Base-by-base conservation (phyloP, 2,888 invertebrate species). In the Polyommatus icarus region DNA sequence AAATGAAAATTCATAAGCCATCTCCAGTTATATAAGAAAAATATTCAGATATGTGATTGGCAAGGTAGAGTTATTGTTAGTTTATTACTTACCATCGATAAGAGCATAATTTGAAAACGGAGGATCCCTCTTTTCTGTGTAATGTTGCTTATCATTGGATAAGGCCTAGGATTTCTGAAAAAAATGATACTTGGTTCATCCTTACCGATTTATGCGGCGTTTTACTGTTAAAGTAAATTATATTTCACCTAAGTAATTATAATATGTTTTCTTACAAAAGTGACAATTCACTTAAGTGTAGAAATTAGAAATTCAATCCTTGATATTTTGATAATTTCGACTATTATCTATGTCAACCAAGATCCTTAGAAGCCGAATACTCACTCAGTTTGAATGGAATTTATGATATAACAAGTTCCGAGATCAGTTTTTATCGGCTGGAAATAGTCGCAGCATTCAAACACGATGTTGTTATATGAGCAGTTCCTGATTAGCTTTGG, bases 371-470 rank as follows among this genome's bases (percentile, higher is more conserved):
- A n/a, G n/a, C n/a, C n/a, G n/a, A n/a, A n/a, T n/a, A 80, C 87
- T 91, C 85, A 94, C 91, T 84, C 90, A n/a, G 94, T 91, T 82
- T 96, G 95, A 78, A 95, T 86, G 10, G 96, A 96, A 83, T 96
- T 96, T 2, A 96, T 87, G 32, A 95, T 91, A 80, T 93, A 95
- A 82, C 96, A 96, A 10, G 86, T 87, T 1, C 96, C 96, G 32
- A 95, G 85, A 67, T 96, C 95, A 0, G 96, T 96, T 57, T 94
- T 89, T 57, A 96, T 87, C 0, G 94, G 94, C 72, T 91, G 85
- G 81, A 96, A 96, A 84, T 95, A 95, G 73, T 94, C 87, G 83
- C 96, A 96, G 83, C 96, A 96, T 71, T 95, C 88, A 79, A 96
- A 95, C 0, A 84, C 79, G 12, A 86, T 81, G 12, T 89, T 90